phyloP scores from a whole-genome alignment of 2,888 invertebrate genomes.

The Andrena dorsata region DNA sequence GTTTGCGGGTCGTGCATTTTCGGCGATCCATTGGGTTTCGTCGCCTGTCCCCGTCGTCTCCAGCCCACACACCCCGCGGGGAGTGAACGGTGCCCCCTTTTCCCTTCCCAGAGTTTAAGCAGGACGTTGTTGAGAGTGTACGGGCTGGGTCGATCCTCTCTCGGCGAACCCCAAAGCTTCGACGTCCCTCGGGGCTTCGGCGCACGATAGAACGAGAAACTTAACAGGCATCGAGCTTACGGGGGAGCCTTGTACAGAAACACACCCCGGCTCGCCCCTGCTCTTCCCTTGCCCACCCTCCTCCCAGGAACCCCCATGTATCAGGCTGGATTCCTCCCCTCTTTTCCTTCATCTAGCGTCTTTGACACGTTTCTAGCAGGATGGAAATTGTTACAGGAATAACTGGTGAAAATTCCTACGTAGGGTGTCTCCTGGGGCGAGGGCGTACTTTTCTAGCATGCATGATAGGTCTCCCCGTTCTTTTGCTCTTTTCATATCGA shows the following conservation, averaged over 20 bases:
- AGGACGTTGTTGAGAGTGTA: slow-evolving; percentile 79
- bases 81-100: slow-evolving; percentile 16
- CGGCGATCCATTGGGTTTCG: slow-evolving; percentile 63
- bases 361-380: neutral
- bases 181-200: slow-evolving; percentile 81
- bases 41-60: slow-evolving; percentile 43
- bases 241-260: slow-evolving; percentile 61
- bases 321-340: slow-evolving; percentile 45
- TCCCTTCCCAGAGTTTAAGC: slow-evolving; percentile 81
- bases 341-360: neutral
- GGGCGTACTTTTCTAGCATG: neutral
- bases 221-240: slow-evolving; percentile 76
- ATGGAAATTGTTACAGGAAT: neutral
- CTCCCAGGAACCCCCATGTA: slow-evolving; percentile 47
- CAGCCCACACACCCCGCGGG: slow-evolving; percentile 13
- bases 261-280: slow-evolving; percentile 33
- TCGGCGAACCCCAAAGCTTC: slow-evolving; percentile 75
- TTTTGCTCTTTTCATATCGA: too few species aligned
- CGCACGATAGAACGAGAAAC: slow-evolving; percentile 71
- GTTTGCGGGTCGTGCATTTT: slow-evolving; percentile 67
- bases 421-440: neutral
- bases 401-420: neutral
- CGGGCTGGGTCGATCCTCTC: slow-evolving; percentile 82
- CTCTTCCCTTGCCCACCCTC: slow-evolving; percentile 9
- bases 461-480: too few species aligned